Evolutionary conservation across 2,888 invertebrate genomes (phyloP), one percentile per base, ranked within the genome.

Genomic region (Hypercompe scribonia): DNA sequence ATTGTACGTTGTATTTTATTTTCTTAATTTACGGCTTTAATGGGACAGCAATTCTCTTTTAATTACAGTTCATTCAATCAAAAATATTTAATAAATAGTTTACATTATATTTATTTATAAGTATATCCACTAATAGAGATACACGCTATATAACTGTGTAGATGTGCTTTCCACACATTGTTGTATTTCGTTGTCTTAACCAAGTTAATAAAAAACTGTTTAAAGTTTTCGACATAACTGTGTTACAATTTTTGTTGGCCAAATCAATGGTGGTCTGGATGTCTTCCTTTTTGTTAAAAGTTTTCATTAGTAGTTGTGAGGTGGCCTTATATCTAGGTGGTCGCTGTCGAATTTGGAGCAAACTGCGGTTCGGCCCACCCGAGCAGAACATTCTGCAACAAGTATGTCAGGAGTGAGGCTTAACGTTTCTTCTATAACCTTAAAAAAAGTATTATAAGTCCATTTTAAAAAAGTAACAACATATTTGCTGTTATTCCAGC

Each of bases 221-320:
- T 31, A 42, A 70, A 58, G 68, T 64, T 72, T 75, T 72, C 73
- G 63, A 31, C 46, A 65, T 58, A 76, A 65, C 13, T 63, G 34
- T 68, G 65, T 65, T 42, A 36, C 34, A 13, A 65, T 71, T 81
- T 82, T 84, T 78, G 66, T 65, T 15, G 42, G 24, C 36, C 72
- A 15, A 67, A 79, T 74, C 72, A 77, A 68, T 67, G 81, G 87
- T 87, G 86, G 86, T 86, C 89, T 72, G 70, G 74, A 81, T 82
- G 78, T 81, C 18, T 76, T n/a, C 54, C 33, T 91, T 90, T 90
- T 90, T 90, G 82, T 81, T 71, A 65, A 68, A 76, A 83, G 81
- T 83, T 81, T 78, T 86, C 73, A 78, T 75, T 75, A 70, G 83
- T 31, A 61, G 79, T 82, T 81, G 85, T 77, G 58, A 78, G 78